Evolutionary conservation across 2,888 invertebrate genomes (phyloP), one percentile per base, ranked within the genome.

Genomic region (Tenodera sinensis): DNA sequence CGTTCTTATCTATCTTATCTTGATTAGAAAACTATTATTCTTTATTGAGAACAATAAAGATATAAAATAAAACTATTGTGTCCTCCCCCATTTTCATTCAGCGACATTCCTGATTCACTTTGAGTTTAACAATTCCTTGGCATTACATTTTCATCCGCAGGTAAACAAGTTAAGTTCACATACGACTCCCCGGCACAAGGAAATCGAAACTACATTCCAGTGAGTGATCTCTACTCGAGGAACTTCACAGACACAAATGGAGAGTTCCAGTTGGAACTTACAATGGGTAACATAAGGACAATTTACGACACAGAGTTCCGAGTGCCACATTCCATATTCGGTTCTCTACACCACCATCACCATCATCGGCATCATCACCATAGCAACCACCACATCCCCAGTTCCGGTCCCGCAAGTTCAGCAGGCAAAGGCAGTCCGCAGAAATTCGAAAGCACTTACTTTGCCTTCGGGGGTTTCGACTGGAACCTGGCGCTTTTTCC

Each of bases 391-490:
- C 90, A 81, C 90, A 88, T 30, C 28, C 34, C 88, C 27, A 20
- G 30, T 8, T 27, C 84, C 20, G 9, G 88, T 6, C 54, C 84
- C 2, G 28, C 89, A 6, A 25, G 83, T 9, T 88, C 88, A 20
- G 86, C 85, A 9, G 88, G 87, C 81, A 91, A 90, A 85, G 88
- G 89, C 54, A 87, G 86, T 30, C 87, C 90, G 14, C 90, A 92
- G 90, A 95, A 95, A 91, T 92, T 96, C 88, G 96, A 96, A 92
- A 95, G 96, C 3, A 94, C 95, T n/a, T 96, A 95, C 92, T 97
- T 97, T 93, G 95, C 96, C 0, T 97, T 97, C 92, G 97, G 97
- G 14, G 96, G 96, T 47, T 97, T 96, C 93, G 97, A 97, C 92
- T 97, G 97, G 97, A 97, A 96, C 91, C 94, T 97, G 84, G 94